Evolutionary conservation across 2,797 vertebrate genomes (phyloP).

Genomic region (Pempheris klunzingeri): DNA sequence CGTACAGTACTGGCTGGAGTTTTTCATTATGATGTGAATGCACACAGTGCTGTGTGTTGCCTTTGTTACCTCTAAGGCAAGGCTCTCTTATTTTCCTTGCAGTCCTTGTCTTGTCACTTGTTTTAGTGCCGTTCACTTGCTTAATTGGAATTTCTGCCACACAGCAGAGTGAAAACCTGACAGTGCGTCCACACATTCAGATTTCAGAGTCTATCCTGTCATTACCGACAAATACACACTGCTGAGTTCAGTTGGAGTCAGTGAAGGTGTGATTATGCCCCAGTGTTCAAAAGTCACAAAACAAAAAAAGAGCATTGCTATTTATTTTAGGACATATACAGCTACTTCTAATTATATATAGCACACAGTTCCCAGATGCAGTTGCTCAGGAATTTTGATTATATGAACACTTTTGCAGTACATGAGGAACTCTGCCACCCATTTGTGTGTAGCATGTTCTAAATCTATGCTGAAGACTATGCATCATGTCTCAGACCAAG

Average conservation of each 20-base stretch:
- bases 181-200: slow-evolving; percentile 44
- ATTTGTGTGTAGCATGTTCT: slow-evolving; percentile 12
- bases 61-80: slow-evolving; percentile 49
- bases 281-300: slow-evolving; percentile 27
- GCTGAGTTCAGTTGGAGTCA: slow-evolving; percentile 36
- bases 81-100: slow-evolving; percentile 16
- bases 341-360: slow-evolving; percentile 21
- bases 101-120: slow-evolving; percentile 59
- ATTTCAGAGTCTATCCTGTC: slow-evolving; percentile 62
- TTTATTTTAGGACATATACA: slow-evolving; percentile 11
- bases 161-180: slow-evolving; percentile 61
- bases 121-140: slow-evolving; percentile 52
- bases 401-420: not conserved
- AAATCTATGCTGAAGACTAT: not conserved
- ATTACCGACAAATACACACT: slow-evolving; percentile 46
- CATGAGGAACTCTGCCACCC: not conserved
- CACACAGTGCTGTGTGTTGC: slow-evolving; percentile 22
- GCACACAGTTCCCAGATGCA: slow-evolving; percentile 6
- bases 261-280: slow-evolving; percentile 49
- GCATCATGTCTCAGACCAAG: not conserved
- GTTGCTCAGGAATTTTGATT: not conserved
- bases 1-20: not conserved
- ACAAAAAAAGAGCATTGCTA: not conserved
- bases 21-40: slow-evolving; percentile 2
- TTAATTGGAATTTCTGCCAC: slow-evolving; percentile 74